Conservation (phyloP, 2,113 vertebrate genomes). For the Callocephalon fimbriatum region DNA sequence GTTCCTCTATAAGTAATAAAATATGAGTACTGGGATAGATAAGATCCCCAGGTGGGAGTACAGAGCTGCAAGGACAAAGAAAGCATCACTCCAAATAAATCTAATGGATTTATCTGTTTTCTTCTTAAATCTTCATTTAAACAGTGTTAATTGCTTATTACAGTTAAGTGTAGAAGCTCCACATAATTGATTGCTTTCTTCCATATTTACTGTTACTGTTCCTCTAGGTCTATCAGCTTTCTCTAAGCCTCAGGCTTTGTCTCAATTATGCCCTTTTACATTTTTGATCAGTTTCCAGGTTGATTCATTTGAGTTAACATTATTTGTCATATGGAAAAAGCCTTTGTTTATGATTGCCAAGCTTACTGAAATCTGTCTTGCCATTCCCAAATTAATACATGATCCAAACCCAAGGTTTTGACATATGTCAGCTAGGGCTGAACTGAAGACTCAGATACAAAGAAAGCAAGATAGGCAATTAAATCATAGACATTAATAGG, state of each 20-base stretch:
- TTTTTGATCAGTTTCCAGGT: not conserved
- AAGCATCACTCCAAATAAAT: not conserved
- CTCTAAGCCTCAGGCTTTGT: not conserved
- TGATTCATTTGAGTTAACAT: not conserved
- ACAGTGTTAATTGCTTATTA: not conserved
- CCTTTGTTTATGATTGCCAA: not conserved
- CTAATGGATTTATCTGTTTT: not conserved
- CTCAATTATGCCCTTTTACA: not conserved
- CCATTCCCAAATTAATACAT: not conserved
- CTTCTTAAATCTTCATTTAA: not conserved
- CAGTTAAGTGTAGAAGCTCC: not conserved
- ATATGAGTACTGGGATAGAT: not conserved
- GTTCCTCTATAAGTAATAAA: not conserved
- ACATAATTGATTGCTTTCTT: not conserved
- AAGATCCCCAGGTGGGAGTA: not conserved
- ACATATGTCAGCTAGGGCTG: not conserved
- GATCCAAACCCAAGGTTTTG: not conserved
- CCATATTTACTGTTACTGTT: not conserved
- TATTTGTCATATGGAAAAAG: not conserved
- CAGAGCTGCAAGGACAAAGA: not conserved
- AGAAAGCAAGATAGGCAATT: not conserved
- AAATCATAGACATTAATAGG: not conserved
- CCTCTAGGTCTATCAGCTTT: not conserved
- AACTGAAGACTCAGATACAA: not conserved
- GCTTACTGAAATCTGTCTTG: not conserved